Base-by-base conservation (phyloP, 2,113 vertebrate species). In the Regulus satrapa region DNA sequence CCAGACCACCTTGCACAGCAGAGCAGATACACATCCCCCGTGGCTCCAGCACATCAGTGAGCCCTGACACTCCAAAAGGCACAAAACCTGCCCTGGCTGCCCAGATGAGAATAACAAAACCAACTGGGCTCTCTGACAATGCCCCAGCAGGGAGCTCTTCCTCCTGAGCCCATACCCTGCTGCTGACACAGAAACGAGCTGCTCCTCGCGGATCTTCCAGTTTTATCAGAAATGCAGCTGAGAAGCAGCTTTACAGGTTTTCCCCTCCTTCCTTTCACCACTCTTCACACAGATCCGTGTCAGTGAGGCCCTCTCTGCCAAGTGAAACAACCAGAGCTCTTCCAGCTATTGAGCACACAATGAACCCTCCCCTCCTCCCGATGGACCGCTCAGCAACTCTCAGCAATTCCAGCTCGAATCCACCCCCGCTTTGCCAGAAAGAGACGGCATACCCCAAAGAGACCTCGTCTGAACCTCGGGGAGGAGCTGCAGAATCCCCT, bases 31-130 rank as follows among this genome's bases (percentile, higher is more conserved):
- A 3, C 41, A 18, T 8, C 23, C 31, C 12, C 38, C 2, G 0
- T 0, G 2, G 34, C 26, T 28, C 38, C 48, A 5, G 26, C 2
- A 23, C 24, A 18, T 1, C 17, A 4, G 4, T 0, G n/a, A 56
- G 64, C n/a, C 18, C 54, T 6, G 21, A 6, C 34, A 2, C 9
- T 8, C 15, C 56, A 67, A 7, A 48, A 48, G 19, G 76, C 40
- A 62, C 55, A 40, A 28, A 40, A 34, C 2, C 68, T 61, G 34
- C 23, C 15, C 67, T 16, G 18, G 16, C 40, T 61, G 43, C 28
- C 67, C 49, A 64, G 74, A 31, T 4, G 45, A 58, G 8, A 73
- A 31, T 3, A 7, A 11, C 0, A 4, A 77, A 52, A 64, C 36
- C 13, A 18, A 1, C 18, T 7, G 14, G 29, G 26, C 24, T 21